These are phyloP conservation scores for Bugula neritina DNA, from an alignment of 2,888 invertebrate species.

Conservation along the genomic window DNA sequence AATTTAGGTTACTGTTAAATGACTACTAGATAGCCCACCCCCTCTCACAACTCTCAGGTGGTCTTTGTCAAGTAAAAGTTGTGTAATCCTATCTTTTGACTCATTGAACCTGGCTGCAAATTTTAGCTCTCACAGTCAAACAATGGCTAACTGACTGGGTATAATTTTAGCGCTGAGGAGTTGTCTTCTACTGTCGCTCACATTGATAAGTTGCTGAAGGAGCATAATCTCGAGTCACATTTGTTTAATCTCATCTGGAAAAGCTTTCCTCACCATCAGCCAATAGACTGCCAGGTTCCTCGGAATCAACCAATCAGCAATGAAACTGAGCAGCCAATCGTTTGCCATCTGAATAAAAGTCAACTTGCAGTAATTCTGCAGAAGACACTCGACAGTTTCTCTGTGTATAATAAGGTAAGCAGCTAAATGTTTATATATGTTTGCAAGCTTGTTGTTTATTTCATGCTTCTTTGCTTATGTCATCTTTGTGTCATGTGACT, in stretches of 20 bases:
- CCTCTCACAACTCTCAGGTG: no score
- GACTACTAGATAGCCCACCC: no score
- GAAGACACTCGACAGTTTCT: background rate
- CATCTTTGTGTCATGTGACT: no score
- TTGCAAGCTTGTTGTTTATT: no score
- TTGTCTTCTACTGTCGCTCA: background rate
- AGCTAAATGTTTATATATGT: background rate
- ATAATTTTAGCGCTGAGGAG: background rate
- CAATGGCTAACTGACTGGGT: no score
- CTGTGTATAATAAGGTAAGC: background rate
- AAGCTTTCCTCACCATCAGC: background rate
- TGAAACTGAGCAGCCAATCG: background rate
- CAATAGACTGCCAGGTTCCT: background rate
- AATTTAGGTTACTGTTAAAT: no score
- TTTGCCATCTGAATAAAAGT: background rate
- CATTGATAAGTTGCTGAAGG: background rate
- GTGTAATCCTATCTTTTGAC: no score
- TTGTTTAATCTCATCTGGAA: constrained; percentile 16
- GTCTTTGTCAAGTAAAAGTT: no score
- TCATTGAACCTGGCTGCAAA: no score
- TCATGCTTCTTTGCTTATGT: no score
- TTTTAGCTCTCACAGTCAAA: no score
- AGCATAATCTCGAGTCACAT: background rate
- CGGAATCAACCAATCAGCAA: background rate
- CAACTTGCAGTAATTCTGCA: background rate